Conservation (phyloP, 2,888 invertebrate genomes). For the Operophtera brumata region DNA sequence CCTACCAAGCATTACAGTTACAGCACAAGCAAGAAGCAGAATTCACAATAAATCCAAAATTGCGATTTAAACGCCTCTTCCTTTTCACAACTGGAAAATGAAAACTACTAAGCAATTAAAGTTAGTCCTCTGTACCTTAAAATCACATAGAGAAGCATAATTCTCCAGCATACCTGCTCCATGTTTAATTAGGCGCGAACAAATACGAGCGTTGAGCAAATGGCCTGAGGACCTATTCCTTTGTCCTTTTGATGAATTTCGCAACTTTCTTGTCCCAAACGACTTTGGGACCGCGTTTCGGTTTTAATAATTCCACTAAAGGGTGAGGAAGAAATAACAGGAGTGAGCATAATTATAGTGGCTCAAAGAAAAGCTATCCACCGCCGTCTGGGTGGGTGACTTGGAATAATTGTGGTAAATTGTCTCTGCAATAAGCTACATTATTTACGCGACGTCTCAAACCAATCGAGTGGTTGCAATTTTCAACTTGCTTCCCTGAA, state of each 20-base stretch:
- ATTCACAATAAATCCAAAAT: too few relatives aligned
- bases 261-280: conserved; percentile 71
- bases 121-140: conserved; percentile 39
- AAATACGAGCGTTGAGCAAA: conserved; percentile 73
- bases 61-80: too few relatives aligned
- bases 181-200: conserved; percentile 79
- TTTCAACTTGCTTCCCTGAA: neutral
- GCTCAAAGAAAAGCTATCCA: conserved; percentile 18
- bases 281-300: conserved; percentile 66
- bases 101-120: conserved; percentile 25
- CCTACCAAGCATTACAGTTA: too few relatives aligned
- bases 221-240: conserved; percentile 67
- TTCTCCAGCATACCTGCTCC: conserved; percentile 54
- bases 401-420: conserved; percentile 11
- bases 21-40: too few relatives aligned
- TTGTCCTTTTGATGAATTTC: conserved; percentile 73
- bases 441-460: neutral
- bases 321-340: conserved; percentile 38
- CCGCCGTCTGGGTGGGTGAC: conserved; percentile 2
- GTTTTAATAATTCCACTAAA: conserved; percentile 68
- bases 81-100: conserved; percentile 7
- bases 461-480: neutral
- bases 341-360: conserved; percentile 23
- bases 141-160: conserved; percentile 46
- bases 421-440: neutral